Conservation (phyloP, 2,888 invertebrate species). For the Troilus luridus region DNA sequence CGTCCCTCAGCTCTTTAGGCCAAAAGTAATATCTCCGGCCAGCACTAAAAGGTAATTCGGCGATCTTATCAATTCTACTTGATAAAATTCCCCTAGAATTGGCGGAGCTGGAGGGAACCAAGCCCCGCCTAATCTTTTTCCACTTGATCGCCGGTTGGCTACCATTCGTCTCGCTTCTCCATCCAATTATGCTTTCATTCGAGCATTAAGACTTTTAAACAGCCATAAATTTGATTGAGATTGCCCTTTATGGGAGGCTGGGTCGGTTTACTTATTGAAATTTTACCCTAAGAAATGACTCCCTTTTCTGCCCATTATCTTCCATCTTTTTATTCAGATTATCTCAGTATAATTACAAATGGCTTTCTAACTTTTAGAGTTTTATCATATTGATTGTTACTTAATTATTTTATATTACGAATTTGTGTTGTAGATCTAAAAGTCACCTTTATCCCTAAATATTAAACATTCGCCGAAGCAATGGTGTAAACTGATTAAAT, state of each 20-base stretch:
- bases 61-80: conserved; percentile 58
- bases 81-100: conserved; percentile 57
- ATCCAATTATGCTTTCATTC: conserved; percentile 59
- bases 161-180: conserved; percentile 49
- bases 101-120: neutral
- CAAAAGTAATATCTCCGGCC: conserved; percentile 37
- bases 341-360: neutral
- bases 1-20: conserved; percentile 28
- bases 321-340: conserved; percentile 16
- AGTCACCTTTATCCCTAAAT: too few relatives aligned
- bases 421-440: too few relatives aligned
- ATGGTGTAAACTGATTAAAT: too few relatives aligned
- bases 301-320: conserved; percentile 20
- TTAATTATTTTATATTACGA: too few relatives aligned
- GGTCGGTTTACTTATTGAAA: conserved; percentile 51
- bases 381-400: too few relatives aligned
- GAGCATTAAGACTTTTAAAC: conserved; percentile 58
- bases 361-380: neutral
- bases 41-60: conserved; percentile 56
- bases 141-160: conserved; percentile 55
- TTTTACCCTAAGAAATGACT: conserved; percentile 23
- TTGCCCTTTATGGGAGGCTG: conserved; percentile 12
- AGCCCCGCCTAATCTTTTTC: conserved; percentile 56
- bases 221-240: conserved; percentile 54
- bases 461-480: too few relatives aligned